Conservation (phyloP, 2,113 vertebrate genomes). For the Seriola dumerili region DNA sequence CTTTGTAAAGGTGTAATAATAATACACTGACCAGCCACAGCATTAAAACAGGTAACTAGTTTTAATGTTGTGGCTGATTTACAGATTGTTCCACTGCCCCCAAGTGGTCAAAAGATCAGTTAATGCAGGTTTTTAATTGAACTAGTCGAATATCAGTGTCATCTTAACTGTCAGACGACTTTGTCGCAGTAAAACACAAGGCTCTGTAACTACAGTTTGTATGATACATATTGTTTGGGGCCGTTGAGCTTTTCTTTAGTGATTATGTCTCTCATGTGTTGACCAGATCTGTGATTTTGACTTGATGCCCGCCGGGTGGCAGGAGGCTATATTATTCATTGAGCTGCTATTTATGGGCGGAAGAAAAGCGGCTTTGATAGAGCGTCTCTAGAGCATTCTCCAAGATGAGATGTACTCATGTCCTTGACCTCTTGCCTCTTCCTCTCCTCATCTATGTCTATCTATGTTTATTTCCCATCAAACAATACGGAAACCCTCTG, state of each 20-base stretch:
- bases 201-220: constrained; percentile 7
- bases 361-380: constrained; percentile 77
- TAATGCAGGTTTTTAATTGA: too few relatives aligned
- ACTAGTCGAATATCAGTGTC: too few relatives aligned
- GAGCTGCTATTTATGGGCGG: constrained; percentile 74
- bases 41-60: too few relatives aligned
- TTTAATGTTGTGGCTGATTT: neutral
- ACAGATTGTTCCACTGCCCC: neutral
- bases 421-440: constrained; percentile 63
- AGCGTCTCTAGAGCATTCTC: constrained; percentile 54
- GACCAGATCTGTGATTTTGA: constrained; percentile 75
- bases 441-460: constrained; percentile 66
- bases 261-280: constrained; percentile 72
- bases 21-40: too few relatives aligned
- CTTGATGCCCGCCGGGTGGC: constrained; percentile 46
- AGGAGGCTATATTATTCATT: constrained; percentile 54
- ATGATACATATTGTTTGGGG: constrained; percentile 5
- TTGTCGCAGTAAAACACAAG: constrained; percentile 25
- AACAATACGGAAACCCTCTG: constrained; percentile 42
- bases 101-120: neutral
- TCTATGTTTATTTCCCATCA: constrained; percentile 61
- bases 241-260: constrained; percentile 17
- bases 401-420: constrained; percentile 75
- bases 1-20: too few relatives aligned
- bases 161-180: neutral